These are phyloP conservation scores for Orthonyx spaldingii DNA, from an alignment of 2,113 vertebrate genomes.

Conservation along the genomic window DNA sequence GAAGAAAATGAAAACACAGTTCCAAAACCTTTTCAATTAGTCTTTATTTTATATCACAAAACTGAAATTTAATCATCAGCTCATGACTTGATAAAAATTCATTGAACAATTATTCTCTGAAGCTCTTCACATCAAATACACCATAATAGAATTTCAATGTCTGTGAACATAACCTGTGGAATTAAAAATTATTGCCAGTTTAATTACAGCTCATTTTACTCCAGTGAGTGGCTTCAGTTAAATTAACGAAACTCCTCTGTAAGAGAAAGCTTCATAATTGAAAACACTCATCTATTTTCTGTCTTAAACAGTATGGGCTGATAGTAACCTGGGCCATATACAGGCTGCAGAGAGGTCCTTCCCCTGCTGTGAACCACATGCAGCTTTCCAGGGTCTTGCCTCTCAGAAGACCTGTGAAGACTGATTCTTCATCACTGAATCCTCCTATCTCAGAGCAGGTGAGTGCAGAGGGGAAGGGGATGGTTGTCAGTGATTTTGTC, in stretches of 20 bases:
- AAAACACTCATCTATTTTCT: background rate
- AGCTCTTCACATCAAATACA: background rate
- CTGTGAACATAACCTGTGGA: background rate
- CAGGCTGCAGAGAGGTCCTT: background rate
- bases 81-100: background rate
- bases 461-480: background rate
- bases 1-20: background rate
- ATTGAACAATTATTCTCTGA: background rate
- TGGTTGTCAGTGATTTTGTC: background rate
- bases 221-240: background rate
- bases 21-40: background rate
- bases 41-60: background rate
- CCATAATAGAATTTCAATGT: background rate
- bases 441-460: background rate
- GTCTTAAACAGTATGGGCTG: background rate
- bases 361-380: background rate
- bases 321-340: background rate
- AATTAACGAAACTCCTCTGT: background rate
- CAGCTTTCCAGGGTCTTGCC: background rate
- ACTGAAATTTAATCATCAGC: background rate
- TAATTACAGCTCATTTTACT: background rate
- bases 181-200: background rate
- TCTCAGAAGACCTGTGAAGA: background rate
- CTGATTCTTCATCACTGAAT: background rate
- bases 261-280: background rate